These are phyloP conservation scores for Podiceps cristatus DNA, from an alignment of 2,113 vertebrate genomes.

Conservation along the genomic window DNA sequence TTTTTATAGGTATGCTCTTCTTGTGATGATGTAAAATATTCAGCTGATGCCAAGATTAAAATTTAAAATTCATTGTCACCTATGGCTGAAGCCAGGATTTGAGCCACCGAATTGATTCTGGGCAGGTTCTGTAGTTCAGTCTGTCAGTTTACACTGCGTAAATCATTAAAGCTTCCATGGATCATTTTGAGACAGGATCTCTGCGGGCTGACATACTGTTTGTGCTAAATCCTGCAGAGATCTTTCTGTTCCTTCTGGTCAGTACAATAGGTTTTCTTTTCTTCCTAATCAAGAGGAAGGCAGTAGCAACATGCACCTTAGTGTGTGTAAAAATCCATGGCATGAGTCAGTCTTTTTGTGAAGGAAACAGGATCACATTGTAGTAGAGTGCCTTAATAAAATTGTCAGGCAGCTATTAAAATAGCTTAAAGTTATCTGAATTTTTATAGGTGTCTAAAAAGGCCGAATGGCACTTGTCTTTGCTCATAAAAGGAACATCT, in stretches of 20 bases:
- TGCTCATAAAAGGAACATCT: slow-evolving; percentile 61
- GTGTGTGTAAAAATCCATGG: neutral
- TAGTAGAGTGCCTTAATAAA: slow-evolving; percentile 55
- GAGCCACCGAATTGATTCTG: slow-evolving; percentile 23
- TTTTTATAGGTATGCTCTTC: neutral
- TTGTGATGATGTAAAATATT: slow-evolving; percentile 7
- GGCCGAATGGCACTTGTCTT: slow-evolving; percentile 46
- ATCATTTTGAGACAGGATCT: slow-evolving; percentile 25
- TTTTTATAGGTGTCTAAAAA: slow-evolving; percentile 62
- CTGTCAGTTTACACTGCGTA: slow-evolving; percentile 30
- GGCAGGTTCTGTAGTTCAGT: neutral
- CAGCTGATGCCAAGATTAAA: slow-evolving; percentile 18
- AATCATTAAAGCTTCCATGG: slow-evolving; percentile 24
- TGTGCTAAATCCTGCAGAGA: slow-evolving; percentile 16
- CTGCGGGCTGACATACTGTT: neutral
- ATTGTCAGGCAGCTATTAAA: slow-evolving; percentile 63
- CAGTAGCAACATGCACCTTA: neutral
- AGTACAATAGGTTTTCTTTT: slow-evolving; percentile 9
- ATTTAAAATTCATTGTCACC: slow-evolving; percentile 42
- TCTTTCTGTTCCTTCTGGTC: slow-evolving; percentile 42
- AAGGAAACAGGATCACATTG: slow-evolving; percentile 15
- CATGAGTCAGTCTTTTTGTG: slow-evolving; percentile 30
- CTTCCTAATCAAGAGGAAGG: slow-evolving; percentile 19
- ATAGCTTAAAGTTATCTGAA: slow-evolving; percentile 53
- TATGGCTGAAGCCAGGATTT: neutral